A percentile compares a stretch with the other conserved stretches of the same genome.
Evolutionary conservation across 92 coral and sea anemone species (phyloP).

Genomic region (Pocillopora meandrina): DNA sequence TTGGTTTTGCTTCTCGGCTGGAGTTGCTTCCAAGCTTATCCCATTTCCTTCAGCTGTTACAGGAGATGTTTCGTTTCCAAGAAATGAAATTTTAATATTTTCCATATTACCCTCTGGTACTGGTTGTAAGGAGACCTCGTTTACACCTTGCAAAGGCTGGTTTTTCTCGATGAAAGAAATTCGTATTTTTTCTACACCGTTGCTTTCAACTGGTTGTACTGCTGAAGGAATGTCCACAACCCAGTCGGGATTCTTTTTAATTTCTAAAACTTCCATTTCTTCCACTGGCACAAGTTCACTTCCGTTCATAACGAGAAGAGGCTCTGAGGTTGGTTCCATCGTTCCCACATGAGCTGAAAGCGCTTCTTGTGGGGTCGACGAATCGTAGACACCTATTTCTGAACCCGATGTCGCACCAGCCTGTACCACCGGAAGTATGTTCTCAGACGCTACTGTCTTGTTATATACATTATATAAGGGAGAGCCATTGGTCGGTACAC

Average conservation of each 20-base stretch:
- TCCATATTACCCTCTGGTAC: slow-evolving; percentile 55
- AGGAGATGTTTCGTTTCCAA: slow-evolving; percentile 33
- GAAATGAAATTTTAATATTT: slow-evolving; percentile 73
- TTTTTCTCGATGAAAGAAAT: slow-evolving; percentile 74
- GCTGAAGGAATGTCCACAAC: slow-evolving; percentile 69
- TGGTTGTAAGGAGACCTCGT: slow-evolving; percentile 60
- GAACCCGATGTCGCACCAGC: slow-evolving; percentile 28
- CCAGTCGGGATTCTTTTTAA: slow-evolving; percentile 53
- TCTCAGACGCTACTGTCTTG: slow-evolving; percentile 36
- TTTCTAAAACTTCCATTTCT: slow-evolving; percentile 41
- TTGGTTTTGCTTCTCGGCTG: slow-evolving; percentile 11
- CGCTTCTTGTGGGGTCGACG: slow-evolving; percentile 41
- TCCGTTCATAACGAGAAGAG: slow-evolving; percentile 38
- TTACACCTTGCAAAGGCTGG: slow-evolving; percentile 46
- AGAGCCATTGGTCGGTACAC: slow-evolving; percentile 28
- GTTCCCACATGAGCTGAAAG: slow-evolving; percentile 15
- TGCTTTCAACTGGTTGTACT: slow-evolving; percentile 43
- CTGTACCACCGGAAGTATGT: slow-evolving; percentile 36
- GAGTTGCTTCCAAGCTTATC: neutral
- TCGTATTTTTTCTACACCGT: slow-evolving; percentile 66
- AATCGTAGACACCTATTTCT: slow-evolving; percentile 42
- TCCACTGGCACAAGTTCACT: slow-evolving; percentile 36
- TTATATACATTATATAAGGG: slow-evolving; percentile 35
- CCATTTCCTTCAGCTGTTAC: neutral
- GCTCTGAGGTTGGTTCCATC: slow-evolving; percentile 31